Evolutionary conservation across 2,888 invertebrate species (phyloP), one percentile per base, ranked within the genome.

Genomic region (Aelia acuminata): DNA sequence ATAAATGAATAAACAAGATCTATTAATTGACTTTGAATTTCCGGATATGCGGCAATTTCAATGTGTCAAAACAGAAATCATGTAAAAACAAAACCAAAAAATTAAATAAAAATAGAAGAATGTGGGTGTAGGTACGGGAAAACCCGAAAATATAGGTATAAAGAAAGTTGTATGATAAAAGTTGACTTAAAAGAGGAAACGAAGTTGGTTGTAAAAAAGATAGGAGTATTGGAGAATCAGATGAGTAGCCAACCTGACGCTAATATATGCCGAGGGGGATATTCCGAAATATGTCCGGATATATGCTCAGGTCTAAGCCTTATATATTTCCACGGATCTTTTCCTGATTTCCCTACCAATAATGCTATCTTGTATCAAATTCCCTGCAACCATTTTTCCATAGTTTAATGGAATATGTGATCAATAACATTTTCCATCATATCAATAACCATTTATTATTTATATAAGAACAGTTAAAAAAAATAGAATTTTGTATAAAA

Each of bases 251-350:
- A 18, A 26, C 5, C 63, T 70, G 63, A 70, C 63, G 63, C 63
- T 70, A 70, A 70, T 70, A 70, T 70, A 70, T 70, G 63, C 63
- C 18, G 63, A 35, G 63, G 63, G 63, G 63, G 63, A 70, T 70
- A 26, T 70, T 70, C 63, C 63, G 63, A 70, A 70, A 70, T 70
- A 70, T 70, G 63, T 70, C 63, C 22, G 63, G 35, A 70, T 70
- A 70, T 70, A 70, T 70, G 63, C 63, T 70, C 63, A 70, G 5
- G 35, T 70, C 18, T 70, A 26, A 70, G 63, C 63, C 63, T 70
- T 70, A 70, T 70, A 70, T 70, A 70, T 70, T 70, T 70, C 63
- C 35, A 70, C 63, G 63, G 63, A 70, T 70, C 63, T 70, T 70
- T 70, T 35, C 63, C 63, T 70, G 63, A 70, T 70, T 35, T 35